Evolutionary conservation across 1,140 invertebrate genomes (phyloP).

Genomic region (Drosophila bifasciata): DNA sequence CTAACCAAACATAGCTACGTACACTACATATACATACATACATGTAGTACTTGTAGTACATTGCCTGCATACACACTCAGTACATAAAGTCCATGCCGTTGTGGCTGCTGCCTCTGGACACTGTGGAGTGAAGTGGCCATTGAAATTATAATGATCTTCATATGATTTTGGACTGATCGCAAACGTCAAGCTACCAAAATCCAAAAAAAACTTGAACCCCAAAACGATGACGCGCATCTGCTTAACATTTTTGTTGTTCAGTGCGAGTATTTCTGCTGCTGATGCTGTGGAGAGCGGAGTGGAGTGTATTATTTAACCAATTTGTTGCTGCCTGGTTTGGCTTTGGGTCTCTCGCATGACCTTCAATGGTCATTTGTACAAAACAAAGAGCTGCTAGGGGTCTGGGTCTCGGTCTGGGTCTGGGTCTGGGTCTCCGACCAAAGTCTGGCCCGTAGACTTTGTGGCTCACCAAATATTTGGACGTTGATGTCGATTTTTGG

Average conservation of each 20-base stretch:
- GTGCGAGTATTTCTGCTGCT: constrained; percentile 21
- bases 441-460: constrained; percentile 41
- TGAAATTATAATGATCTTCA: constrained; percentile 81
- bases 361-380: constrained; percentile 78
- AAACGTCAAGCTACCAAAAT: constrained; percentile 68
- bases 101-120: constrained; percentile 16
- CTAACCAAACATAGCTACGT: constrained; percentile 49
- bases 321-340: constrained; percentile 61
- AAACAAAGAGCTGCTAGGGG: constrained; percentile 56
- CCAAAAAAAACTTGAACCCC: constrained; percentile 19
- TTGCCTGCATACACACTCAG: constrained; percentile 1
- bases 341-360: constrained; percentile 53
- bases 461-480: constrained; percentile 74
- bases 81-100: neutral
- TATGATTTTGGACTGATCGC: constrained; percentile 68
- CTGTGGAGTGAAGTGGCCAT: constrained; percentile 65
- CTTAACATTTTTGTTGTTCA: constrained; percentile 38
- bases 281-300: neutral
- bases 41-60: constrained; percentile 31
- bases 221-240: constrained; percentile 48
- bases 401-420: constrained; percentile 18
- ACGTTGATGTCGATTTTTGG: constrained; percentile 69
- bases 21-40: no score
- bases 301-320: constrained; percentile 68
- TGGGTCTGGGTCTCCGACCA: neutral